Base-by-base conservation (phyloP, 2,797 vertebrate species). In the Sylvilagus floridanus region DNA sequence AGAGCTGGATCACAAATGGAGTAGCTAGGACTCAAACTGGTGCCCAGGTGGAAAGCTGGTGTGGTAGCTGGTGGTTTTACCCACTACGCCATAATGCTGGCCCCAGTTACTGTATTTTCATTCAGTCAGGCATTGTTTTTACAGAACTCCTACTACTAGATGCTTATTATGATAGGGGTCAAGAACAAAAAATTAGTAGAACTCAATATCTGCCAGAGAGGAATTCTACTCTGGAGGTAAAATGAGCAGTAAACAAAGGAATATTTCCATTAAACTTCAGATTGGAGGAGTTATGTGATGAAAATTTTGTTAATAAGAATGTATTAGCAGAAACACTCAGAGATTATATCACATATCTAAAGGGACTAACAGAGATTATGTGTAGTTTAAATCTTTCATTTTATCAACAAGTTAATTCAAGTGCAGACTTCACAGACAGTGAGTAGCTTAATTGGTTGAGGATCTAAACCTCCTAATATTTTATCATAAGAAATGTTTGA, bases 271-370 rank as follows among this genome's bases (percentile, higher is more conserved):
- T 65, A 52, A 84, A 42, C n/a, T 91, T 90, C 88, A 78, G 16
- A 76, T 50, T 83, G 30, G 5, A 35, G 9, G 50, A 66, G 12
- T 76, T 69, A 35, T 30, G 28, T 24, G 28, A 83, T 66, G 11
- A 9, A 24, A 2, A 57, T 88, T 90, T 90, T 81, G 17, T 65
- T 84, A 86, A 71, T 42, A 96, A 92, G 84, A 88, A 47, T 71
- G 37, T n/a, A 32, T 81, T 87, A 91, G 12, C 42, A 84, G 68
- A 93, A 94, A 79, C 5, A 75, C 6, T 68, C 26, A 82, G 60
- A 90, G 14, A 84, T 88, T 42, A n/a, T 84, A 83, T 84, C 35
- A 75, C 32, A 35, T 82, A 83, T 71, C 37, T 71, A 57, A 72
- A 86, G 84, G 26, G 28, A 90, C 32, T 86, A 82, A 32, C 35